Evolutionary conservation across 2,888 invertebrate species (phyloP).

Genomic region (Iphiclides podalirius): DNA sequence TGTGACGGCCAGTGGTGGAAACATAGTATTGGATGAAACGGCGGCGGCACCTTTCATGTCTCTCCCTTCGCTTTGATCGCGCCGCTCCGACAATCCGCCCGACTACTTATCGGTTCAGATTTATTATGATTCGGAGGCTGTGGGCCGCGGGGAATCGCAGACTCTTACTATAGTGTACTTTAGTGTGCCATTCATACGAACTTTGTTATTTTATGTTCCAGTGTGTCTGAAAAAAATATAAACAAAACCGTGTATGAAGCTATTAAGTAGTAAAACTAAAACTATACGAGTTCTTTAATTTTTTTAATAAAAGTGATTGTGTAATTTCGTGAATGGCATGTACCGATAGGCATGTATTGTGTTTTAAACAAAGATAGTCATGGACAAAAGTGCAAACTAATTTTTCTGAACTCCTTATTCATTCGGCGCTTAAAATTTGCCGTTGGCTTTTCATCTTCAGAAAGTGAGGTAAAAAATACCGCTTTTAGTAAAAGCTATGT

Average conservation of each 20-base stretch:
- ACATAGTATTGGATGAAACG: slow-evolving; percentile 57
- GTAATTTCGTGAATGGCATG: too few relatives aligned
- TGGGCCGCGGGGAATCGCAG: slow-evolving; percentile 55
- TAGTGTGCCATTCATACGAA: slow-evolving; percentile 46
- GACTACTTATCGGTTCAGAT: slow-evolving; percentile 79
- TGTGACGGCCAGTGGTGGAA: slow-evolving; percentile 63
- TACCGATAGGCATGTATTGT: too few relatives aligned
- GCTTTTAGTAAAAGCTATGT: too few relatives aligned
- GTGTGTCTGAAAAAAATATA: slow-evolving; percentile 34
- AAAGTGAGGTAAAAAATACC: too few relatives aligned
- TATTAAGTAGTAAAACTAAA: too few relatives aligned
- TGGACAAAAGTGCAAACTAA: too few relatives aligned
- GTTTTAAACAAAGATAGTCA: too few relatives aligned
- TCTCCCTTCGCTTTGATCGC: slow-evolving; percentile 71
- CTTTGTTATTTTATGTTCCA: slow-evolving; percentile 27
- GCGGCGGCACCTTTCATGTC: slow-evolving; percentile 71
- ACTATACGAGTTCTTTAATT: too few relatives aligned
- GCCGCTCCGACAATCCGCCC: slow-evolving; percentile 74
- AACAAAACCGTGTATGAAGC: not conserved
- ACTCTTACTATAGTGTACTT: slow-evolving; percentile 32
- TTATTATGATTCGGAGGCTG: slow-evolving; percentile 77
- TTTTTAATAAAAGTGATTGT: too few relatives aligned
- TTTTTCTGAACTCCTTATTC: too few relatives aligned
- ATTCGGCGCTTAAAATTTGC: too few relatives aligned
- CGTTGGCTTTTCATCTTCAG: too few relatives aligned